Evolutionary conservation across 2,888 invertebrate genomes (phyloP), one percentile per base, ranked within the genome.

Genomic region (Megamerina dolium): DNA sequence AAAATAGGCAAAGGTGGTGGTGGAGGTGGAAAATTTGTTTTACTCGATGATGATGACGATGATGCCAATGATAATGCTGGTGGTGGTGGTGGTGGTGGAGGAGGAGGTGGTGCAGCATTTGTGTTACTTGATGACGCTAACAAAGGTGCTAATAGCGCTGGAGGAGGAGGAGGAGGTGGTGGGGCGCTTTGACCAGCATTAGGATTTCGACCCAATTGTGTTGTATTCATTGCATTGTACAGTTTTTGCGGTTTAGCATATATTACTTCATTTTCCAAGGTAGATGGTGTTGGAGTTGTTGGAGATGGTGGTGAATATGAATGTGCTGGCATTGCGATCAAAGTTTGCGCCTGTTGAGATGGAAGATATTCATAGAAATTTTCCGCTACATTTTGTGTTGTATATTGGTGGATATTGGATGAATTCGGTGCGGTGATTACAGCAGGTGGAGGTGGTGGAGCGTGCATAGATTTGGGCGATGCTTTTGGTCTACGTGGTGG

Each of bases 281-380:
- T 37, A 8, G 55, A 54, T 12, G 53, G 52, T 10, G 44, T 35
- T 13, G 53, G 52, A n/a, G 31, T 6, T 10, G 34, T 21, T 13
- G 35, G 35, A 5, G 36, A 30, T 31, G 41, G 41, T 18, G 34
- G 34, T 19, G 26, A 12, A 9, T 14, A 5, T 5, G n/a, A 14
- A 13, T n/a, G 8, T 31, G 31, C 6, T 8, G 12, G 26, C 9
- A 8, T 26, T 31, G 5, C 13, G n/a, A 31, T 31, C 5, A 8
- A 9, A 31, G 8, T 14, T 10, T 10, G 23, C 23, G 6, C 23
- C 23, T 23, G 6, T 23, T 6, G 23, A 23, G 23, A 23, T n/a
- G n/a, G n/a, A n/a, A n/a, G n/a, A n/a, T n/a, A n/a, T n/a, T n/a
- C n/a, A n/a, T n/a, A n/a, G n/a, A n/a, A n/a, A n/a, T n/a, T n/a